These are phyloP conservation scores for Raja brachyura DNA, from an alignment of 2,113 vertebrate species.

Conservation along the genomic window DNA sequence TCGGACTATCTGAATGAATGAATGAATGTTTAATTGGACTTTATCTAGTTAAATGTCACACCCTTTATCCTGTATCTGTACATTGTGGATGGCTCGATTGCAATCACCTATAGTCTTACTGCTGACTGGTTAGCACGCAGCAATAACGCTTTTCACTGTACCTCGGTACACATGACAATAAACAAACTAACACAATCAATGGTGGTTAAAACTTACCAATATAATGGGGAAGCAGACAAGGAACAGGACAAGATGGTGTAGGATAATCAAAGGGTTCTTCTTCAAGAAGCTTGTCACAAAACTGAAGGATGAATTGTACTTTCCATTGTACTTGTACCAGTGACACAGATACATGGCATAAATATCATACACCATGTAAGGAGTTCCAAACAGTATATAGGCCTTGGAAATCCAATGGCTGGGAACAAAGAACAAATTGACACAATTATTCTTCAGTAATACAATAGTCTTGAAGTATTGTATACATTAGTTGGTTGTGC, in stretches of 20 bases:
- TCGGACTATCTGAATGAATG: no score
- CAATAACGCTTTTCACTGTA: no score
- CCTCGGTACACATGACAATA: no score
- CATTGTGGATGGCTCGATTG: no score
- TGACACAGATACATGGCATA: slow-evolving; percentile 93
- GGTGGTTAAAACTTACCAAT: slow-evolving; percentile 60
- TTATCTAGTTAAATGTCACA: no score
- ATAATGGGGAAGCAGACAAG: slow-evolving; percentile 78
- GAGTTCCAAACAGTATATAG: slow-evolving; percentile 80
- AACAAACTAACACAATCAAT: slow-evolving; percentile 37
- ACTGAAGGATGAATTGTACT: slow-evolving; percentile 60
- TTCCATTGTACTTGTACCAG: slow-evolving; percentile 73
- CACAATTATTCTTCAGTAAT: neutral
- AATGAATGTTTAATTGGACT: no score
- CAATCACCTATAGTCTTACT: no score
- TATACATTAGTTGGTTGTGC: neutral
- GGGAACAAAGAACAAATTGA: slow-evolving; percentile 42
- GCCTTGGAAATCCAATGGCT: slow-evolving; percentile 87
- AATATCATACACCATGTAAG: slow-evolving; percentile 92
- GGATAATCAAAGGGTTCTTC: slow-evolving; percentile 80
- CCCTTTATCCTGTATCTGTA: no score
- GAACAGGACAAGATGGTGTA: slow-evolving; percentile 83
- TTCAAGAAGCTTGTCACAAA: slow-evolving; percentile 71
- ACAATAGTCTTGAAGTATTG: neutral
- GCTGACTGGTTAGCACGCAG: no score